These are phyloP conservation scores for human (Homo sapiens) DNA, from an alignment of 2,113 vertebrate genomes.

Conservation along the genomic window GRCh38 chr6:169559501-169560000, in stretches of 20 bases:
- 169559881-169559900: not conserved
- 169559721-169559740: not conserved
- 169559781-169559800: accelerated
- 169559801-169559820: accelerated
- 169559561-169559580: not conserved
- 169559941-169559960: not conserved
- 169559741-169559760: not conserved
- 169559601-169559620: not conserved
- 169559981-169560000: not conserved
- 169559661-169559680: accelerated
- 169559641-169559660: accelerated
- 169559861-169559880: accelerated
- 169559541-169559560: not conserved
- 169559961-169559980: not conserved
- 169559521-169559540: not conserved
- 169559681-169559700: accelerated
- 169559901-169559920: no score
- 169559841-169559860: accelerated
- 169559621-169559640: accelerated
- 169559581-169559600: not conserved
- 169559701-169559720: accelerated
- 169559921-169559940: not conserved
- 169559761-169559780: accelerated
- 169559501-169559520: not conserved
- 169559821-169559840: accelerated